Evolutionary conservation across 2,888 invertebrate genomes (phyloP), one percentile per base, ranked within the genome.

Genomic region (Agriotes lineatus): DNA sequence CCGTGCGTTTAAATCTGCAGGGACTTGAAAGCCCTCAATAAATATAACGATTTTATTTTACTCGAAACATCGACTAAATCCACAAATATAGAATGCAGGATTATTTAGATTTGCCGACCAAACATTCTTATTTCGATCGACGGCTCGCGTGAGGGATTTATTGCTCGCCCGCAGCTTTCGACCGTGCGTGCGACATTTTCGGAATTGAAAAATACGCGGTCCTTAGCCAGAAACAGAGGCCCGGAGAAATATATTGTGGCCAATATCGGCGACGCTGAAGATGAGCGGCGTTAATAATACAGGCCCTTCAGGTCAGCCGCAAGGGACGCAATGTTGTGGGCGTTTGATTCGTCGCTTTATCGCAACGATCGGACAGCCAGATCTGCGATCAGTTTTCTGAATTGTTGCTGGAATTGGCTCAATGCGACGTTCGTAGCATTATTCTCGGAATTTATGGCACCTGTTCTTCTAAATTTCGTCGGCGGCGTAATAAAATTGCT

Each of bases 71-170:
- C 22, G 48, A 22, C 48, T 48, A 25, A 48, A 22, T 48, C 48
- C 25, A 52, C 30, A 52, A 30, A 35, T 52, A 52, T 52, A 52
- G 9, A 52, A 4, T 48, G n/a, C 14, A 10, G 10, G 33, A 52
- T 52, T 52, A 52, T 33, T 52, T 35, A 52, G 33, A 52, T 52
- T 52, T 52, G 4, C 33, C 52, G 19, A 33, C 18, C 33, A 56
- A 56, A 56, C 19, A 39, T 56, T 56, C 22, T 20, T 20, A 37
- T 56, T 14, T 22, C 20, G 20, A 56, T 56, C 22, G 56, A 39
- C 20, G 39, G 20, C 20, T 56, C 39, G 56, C 56, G 56, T 56
- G 56, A 56, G 56, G 22, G 19, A 56, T 56, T 22, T 56, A 35
- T 39, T 22, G 16, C 19, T 2, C 16, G 56, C 19, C 33, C 20